Conservation (phyloP, 2,113 vertebrate species). For the Hyperoodon ampullatus region DNA sequence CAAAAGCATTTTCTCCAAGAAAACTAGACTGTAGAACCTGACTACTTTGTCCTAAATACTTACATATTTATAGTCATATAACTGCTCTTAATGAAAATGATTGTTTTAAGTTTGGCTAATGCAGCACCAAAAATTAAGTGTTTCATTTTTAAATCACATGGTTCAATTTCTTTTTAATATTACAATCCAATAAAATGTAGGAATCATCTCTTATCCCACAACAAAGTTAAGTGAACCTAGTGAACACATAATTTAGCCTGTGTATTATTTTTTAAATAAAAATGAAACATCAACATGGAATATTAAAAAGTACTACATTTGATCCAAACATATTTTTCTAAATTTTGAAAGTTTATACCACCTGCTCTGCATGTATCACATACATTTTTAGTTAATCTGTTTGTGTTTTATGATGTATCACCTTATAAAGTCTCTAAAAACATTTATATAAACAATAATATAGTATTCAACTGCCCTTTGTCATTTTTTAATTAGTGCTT, state of each 20-base stretch:
- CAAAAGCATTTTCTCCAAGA: neutral
- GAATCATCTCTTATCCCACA: neutral
- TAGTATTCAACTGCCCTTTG: neutral
- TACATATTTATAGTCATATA: neutral
- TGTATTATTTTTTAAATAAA: conserved; percentile 18
- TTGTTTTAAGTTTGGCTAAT: conserved; percentile 27
- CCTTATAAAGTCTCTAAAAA: neutral
- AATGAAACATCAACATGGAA: neutral
- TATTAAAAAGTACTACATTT: neutral
- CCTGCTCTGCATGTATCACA: neutral
- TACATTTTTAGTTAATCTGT: neutral
- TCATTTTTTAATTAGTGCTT: neutral
- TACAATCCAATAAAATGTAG: neutral
- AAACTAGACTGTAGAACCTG: neutral
- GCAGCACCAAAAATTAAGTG: neutral
- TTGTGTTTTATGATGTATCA: neutral
- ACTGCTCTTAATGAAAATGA: neutral
- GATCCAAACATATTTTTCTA: neutral
- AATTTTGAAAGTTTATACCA: too few species aligned
- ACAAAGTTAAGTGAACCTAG: neutral
- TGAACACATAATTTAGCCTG: neutral
- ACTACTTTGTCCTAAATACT: neutral
- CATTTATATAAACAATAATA: neutral
- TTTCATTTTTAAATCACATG: neutral
- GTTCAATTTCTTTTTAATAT: neutral